Evolutionary conservation across 2,888 invertebrate genomes (phyloP), one percentile per base, ranked within the genome.

Genomic region (Rhimphoctona megacephalus): DNA sequence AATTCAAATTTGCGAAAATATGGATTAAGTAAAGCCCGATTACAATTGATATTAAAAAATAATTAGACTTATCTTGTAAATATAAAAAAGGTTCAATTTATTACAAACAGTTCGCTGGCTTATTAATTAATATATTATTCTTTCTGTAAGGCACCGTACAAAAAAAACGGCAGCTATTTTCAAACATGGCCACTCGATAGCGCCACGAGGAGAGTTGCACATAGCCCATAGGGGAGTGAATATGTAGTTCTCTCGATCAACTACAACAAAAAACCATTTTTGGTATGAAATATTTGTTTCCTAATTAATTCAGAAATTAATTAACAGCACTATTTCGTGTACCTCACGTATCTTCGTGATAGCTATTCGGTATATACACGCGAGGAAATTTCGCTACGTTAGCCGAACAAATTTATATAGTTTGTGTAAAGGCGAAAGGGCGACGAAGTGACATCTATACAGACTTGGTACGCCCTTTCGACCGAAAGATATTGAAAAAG

Each of bases 361-460:
- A 57, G 61, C 64, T 43, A 46, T 72, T 22, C 54, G 79, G 57
- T 52, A 19, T 61, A 64, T 22, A 73, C 49, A 73, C 64, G 25
- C 39, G 43, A 67, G 17, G 78, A 81, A 83, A 85, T 85, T 87
- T 81, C 78, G 86, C 83, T 87, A 81, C 74, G 83, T 67, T 81
- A 81, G 85, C 85, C 64, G 66, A 39, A 52, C 74, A 33, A 39
- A 81, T 61, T n/a, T n/a, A 54, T 52, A 67, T 49, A 17, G 36
- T 39, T 22, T 39, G 39, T n/a, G 19, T n/a, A 17, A 1, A 22
- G 19, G 9, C 25, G 17, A 19, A 78, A 78, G 49, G 49, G 46
- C 49, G 49, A 6, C 8, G 30, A 36, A 17, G 22, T 46, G 11
- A 22, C n/a, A 2, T 8, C 17, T 19, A 8, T 9, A 52, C 5